Percentiles rank a stretch among this genome's conserved stretches.
These are phyloP conservation scores for Oryctes rhinoceros DNA, from an alignment of 1,140 invertebrate genomes.

Conservation along the genomic window DNA sequence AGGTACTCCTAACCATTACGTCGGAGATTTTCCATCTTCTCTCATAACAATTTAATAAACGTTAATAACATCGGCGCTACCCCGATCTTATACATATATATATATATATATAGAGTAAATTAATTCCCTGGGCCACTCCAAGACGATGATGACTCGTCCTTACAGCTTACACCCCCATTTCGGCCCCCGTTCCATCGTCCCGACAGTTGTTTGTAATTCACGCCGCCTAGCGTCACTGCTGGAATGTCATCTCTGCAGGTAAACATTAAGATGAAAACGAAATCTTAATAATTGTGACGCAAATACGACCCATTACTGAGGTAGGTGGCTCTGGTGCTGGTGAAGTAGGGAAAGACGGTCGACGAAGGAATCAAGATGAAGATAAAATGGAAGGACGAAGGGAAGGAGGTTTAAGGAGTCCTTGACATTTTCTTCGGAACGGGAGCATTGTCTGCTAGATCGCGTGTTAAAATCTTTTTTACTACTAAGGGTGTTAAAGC, in stretches of 20 bases:
- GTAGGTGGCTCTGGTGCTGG: not conserved
- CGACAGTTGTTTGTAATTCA: not conserved
- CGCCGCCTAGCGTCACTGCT: not conserved
- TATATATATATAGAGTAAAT: constrained; percentile 49
- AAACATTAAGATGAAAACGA: constrained; percentile 57
- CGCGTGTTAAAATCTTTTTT: too few species aligned
- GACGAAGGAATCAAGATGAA: not conserved
- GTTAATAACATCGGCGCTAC: constrained; percentile 45
- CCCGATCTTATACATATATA: constrained; percentile 39
- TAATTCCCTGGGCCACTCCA: constrained; percentile 49
- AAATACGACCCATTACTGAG: constrained; percentile 47
- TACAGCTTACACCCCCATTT: not conserved
- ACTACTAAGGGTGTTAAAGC: not conserved
- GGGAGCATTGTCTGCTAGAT: too few species aligned
- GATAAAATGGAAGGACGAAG: not conserved
- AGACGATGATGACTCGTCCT: constrained; percentile 41
- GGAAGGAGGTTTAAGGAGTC: not conserved
- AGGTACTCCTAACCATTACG: too few species aligned
- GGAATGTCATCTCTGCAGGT: constrained; percentile 54
- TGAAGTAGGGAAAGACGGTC: not conserved
- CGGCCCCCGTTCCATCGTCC: not conserved
- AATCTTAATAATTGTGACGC: constrained; percentile 58
- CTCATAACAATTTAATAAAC: constrained; percentile 55
- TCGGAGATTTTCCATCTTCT: constrained; percentile 25
- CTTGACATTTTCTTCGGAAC: not conserved